phyloP scores from a whole-genome alignment of 2,797 vertebrate species.

The Dipus sagitta region DNA sequence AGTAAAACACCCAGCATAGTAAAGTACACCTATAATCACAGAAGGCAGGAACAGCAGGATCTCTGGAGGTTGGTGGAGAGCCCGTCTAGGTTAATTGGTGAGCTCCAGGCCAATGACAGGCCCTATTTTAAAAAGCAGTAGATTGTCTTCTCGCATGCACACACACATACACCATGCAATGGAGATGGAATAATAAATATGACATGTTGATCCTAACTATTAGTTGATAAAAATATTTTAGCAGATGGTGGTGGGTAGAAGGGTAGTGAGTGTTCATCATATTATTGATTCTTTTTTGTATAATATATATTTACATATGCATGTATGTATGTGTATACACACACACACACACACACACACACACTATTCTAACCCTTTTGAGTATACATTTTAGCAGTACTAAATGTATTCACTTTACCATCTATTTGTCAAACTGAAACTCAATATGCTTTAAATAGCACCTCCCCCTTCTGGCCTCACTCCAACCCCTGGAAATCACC shows the following conservation, averaged over 20 bases:
- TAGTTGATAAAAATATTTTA: constrained; percentile 36
- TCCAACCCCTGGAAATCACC: neutral
- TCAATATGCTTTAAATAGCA: neutral
- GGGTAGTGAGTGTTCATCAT: neutral
- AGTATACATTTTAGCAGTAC: neutral
- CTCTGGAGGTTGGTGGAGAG: too few species aligned
- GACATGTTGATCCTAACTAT: neutral
- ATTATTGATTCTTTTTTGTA: neutral
- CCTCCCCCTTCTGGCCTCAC: neutral
- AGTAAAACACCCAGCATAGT: too few species aligned
- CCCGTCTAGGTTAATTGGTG: too few species aligned
- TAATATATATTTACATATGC: neutral
- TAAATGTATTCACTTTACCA: constrained; percentile 1
- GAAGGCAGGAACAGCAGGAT: too few species aligned
- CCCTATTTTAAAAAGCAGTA: too few species aligned
- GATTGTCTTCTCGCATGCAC: too few species aligned
- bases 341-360: neutral
- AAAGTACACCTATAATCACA: too few species aligned
- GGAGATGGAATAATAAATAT: neutral
- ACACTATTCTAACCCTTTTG: neutral
- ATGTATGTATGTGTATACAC: neutral
- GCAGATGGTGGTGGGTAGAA: neutral
- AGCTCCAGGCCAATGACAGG: too few species aligned
- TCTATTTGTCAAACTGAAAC: constrained; percentile 14
- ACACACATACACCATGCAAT: neutral